A percentile compares a stretch with the other conserved stretches of the same genome.
Evolutionary conservation across 2,797 vertebrate genomes (phyloP).

Genomic region (Thalassophryne amazonica): DNA sequence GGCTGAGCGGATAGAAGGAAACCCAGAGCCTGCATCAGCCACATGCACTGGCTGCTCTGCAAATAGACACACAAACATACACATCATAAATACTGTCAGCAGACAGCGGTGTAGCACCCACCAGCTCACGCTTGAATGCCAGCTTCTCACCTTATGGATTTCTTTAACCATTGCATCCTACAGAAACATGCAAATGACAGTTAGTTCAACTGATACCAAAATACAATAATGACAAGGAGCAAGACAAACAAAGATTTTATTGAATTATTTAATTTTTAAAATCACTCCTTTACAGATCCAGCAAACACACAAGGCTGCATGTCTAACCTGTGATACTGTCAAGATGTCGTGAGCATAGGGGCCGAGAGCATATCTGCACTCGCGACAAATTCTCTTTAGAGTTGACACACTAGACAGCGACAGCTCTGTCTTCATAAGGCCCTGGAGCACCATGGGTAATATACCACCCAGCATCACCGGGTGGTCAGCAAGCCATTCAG

Average conservation of each 20-base stretch:
- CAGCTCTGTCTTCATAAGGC: conserved; percentile 89
- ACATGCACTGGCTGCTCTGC: conserved; percentile 97
- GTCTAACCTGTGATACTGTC: conserved; percentile 83
- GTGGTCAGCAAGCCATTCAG: conserved; percentile 97
- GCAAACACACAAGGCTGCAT: rapidly evolving
- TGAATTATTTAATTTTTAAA: too few relatives aligned
- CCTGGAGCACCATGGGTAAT: conserved; percentile 91
- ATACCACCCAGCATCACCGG: conserved; percentile 92
- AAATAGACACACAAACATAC: conserved; percentile 37
- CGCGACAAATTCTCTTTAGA: conserved; percentile 96
- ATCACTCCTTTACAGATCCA: background rate
- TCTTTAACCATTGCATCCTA: conserved; percentile 93
- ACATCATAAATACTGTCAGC: conserved; percentile 11
- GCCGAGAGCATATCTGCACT: conserved; percentile 89
- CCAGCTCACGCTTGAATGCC: background rate
- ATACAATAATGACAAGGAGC: rapidly evolving
- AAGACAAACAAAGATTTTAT: background rate
- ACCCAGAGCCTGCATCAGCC: conserved; percentile 98
- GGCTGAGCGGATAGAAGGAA: conserved; percentile 94
- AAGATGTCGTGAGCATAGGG: conserved; percentile 92
- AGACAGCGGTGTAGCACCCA: background rate
- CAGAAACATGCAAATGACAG: conserved; percentile 14
- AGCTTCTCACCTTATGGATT: conserved; percentile 91
- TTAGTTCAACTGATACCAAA: background rate
- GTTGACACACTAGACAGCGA: conserved; percentile 96